Evolutionary conservation across 2,797 vertebrate genomes (phyloP).

Genomic region (Helicolenus hilgendorfi): DNA sequence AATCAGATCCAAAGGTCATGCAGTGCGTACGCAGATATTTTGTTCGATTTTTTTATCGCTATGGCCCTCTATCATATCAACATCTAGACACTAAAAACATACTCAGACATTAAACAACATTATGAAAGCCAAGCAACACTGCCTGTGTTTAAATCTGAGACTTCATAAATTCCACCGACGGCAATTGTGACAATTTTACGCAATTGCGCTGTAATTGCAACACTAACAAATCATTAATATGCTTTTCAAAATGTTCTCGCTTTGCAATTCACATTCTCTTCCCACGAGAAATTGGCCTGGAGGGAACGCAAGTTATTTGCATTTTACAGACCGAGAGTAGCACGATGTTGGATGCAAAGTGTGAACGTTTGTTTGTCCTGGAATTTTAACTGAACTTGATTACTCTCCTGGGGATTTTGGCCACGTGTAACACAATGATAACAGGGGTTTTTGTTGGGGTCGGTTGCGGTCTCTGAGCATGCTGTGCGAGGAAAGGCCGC

Average conservation of each 20-base stretch:
- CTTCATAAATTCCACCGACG: conserved; percentile 49
- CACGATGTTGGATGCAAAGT: conserved; percentile 45
- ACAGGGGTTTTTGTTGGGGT: conserved; percentile 42
- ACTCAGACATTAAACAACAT: conserved; percentile 39
- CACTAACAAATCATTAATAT: conserved; percentile 64
- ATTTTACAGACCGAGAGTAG: conserved; percentile 53
- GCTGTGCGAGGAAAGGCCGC: conserved; percentile 31
- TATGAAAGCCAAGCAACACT: conserved; percentile 26
- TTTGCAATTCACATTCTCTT: conserved; percentile 48
- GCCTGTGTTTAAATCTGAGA: conserved; percentile 28
- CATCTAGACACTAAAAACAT: conserved; percentile 47
- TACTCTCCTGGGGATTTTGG: conserved; percentile 63
- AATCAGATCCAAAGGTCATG: conserved; percentile 24
- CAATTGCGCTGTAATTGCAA: conserved; percentile 65
- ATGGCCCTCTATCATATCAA: conserved; percentile 12
- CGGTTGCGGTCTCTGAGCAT: conserved; percentile 30
- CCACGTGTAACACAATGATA: conserved; percentile 62
- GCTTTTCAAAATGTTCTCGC: conserved; percentile 39
- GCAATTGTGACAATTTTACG: conserved; percentile 61
- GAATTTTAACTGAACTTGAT: conserved; percentile 59
- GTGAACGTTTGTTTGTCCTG: conserved; percentile 68
- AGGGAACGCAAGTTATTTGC: conserved; percentile 40
- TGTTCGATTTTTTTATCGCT: conserved; percentile 1
- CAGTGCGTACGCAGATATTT: conserved; percentile 4
- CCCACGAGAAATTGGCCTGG: conserved; percentile 47